phyloP scores from a whole-genome alignment of 1,140 invertebrate genomes.

The Drosophila sturtevanti region DNA sequence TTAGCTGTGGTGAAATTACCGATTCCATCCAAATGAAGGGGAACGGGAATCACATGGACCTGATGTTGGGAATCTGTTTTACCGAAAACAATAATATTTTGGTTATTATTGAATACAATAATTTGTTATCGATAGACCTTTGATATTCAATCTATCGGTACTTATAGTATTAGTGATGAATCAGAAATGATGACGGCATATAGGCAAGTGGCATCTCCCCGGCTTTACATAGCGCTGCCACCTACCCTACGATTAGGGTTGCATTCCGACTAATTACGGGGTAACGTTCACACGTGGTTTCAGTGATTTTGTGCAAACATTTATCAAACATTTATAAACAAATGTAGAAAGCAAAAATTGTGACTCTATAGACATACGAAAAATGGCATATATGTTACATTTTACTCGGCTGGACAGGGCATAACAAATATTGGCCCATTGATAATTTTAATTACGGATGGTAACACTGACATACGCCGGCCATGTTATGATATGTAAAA shows the following conservation, averaged over 20 bases:
- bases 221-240: background rate
- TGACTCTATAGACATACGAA: slow-evolving; percentile 5
- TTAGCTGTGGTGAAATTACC: background rate
- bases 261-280: slow-evolving; percentile 22
- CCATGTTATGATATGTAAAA: slow-evolving; percentile 82
- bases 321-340: slow-evolving; percentile 13
- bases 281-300: slow-evolving; percentile 49
- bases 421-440: background rate
- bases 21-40: background rate
- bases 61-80: background rate
- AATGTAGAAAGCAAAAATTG: slow-evolving; percentile 8
- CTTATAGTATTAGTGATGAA: too few species aligned
- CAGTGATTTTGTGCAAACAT: slow-evolving; percentile 45
- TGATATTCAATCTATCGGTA: too few species aligned
- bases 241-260: slow-evolving; percentile 21
- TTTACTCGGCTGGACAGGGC: background rate
- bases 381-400: background rate
- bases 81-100: background rate
- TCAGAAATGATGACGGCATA: too few species aligned
- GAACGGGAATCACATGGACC: background rate
- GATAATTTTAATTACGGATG: slow-evolving; percentile 36
- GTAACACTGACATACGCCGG: slow-evolving; percentile 76
- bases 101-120: background rate
- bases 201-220: background rate
- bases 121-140: too few species aligned